Percentiles rank a stretch among this genome's conserved stretches.
These are phyloP conservation scores for Miichthys miiuy DNA, from an alignment of 2,797 vertebrate species.

Conservation along the genomic window DNA sequence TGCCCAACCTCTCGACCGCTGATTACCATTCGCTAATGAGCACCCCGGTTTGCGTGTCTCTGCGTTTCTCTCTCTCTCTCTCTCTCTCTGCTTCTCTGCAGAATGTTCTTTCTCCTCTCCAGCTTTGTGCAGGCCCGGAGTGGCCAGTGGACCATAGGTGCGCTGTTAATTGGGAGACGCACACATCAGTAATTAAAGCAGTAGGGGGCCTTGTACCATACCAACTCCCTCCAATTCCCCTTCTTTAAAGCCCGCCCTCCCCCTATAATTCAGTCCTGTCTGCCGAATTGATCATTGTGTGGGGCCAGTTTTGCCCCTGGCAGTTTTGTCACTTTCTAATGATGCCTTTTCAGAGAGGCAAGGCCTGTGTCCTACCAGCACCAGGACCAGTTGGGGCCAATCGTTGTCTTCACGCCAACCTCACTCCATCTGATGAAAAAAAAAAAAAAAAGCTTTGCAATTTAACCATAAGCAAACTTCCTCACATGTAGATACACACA, in stretches of 20 bases:
- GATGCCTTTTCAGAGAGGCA: constrained; percentile 80
- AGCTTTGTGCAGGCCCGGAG: constrained; percentile 79
- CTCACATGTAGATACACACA: constrained; percentile 29
- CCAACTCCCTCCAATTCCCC: constrained; percentile 67
- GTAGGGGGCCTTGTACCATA: constrained; percentile 83
- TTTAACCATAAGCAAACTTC: constrained; percentile 55
- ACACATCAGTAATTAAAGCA: constrained; percentile 90
- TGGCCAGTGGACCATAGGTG: constrained; percentile 81
- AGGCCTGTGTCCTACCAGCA: constrained; percentile 70
- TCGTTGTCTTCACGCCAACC: constrained; percentile 69
- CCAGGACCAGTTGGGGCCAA: constrained; percentile 77
- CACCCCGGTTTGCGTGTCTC: constrained; percentile 72
- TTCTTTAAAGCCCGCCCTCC: constrained; percentile 67
- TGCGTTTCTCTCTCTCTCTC: constrained; percentile 62
- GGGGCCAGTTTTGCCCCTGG: constrained; percentile 85
- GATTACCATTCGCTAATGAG: constrained; percentile 91
- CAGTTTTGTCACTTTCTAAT: constrained; percentile 89
- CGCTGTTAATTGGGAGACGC: constrained; percentile 84
- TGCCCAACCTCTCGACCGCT: constrained; percentile 81
- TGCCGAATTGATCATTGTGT: constrained; percentile 87
- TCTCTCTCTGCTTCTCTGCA: constrained; percentile 62
- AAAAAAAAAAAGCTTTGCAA: constrained; percentile 39
- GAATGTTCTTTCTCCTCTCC: constrained; percentile 74
- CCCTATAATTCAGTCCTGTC: constrained; percentile 79
- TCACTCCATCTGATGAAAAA: constrained; percentile 50